phyloP scores from a whole-genome alignment of 1,140 invertebrate genomes.

The Drosophila sucinea region DNA sequence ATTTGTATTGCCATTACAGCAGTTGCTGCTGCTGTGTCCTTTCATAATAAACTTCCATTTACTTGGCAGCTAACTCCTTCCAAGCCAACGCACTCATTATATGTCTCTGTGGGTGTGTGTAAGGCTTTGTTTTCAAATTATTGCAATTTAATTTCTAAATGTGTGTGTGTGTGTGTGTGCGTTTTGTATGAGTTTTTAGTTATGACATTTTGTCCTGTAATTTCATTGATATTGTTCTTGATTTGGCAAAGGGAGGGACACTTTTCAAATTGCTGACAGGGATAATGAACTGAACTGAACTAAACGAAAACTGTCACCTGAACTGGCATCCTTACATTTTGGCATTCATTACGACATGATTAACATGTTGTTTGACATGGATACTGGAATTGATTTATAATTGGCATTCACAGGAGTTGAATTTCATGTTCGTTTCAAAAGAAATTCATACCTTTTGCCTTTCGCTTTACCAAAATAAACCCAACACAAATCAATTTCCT shows the following conservation, averaged over 20 bases:
- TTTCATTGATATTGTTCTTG: conserved; percentile 4
- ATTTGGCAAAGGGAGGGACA: background rate
- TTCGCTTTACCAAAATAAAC: background rate
- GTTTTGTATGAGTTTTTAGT: background rate
- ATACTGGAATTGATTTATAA: conserved; percentile 12
- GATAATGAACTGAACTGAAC: background rate
- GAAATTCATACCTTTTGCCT: background rate
- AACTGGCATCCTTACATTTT: background rate
- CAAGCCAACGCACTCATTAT: conserved; percentile 24
- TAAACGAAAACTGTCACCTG: background rate
- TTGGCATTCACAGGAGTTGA: background rate
- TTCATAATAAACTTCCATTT: conserved; percentile 39
- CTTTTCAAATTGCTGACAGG: background rate
- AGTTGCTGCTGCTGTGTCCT: conserved; percentile 11
- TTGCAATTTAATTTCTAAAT: conserved; percentile 38
- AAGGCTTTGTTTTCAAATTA: conserved; percentile 36
- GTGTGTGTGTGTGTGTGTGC: background rate
- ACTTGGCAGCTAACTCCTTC: background rate
- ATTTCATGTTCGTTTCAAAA: background rate
- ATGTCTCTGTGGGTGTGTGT: conserved; percentile 10
- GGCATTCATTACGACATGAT: conserved; percentile 6
- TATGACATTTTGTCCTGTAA: conserved; percentile 3
- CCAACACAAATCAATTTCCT: background rate
- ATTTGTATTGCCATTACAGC: conserved; percentile 9
- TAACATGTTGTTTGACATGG: conserved; percentile 8